Evolutionary conservation across 2,113 vertebrate genomes (phyloP).

Genomic region (Bostrychus sinensis): DNA sequence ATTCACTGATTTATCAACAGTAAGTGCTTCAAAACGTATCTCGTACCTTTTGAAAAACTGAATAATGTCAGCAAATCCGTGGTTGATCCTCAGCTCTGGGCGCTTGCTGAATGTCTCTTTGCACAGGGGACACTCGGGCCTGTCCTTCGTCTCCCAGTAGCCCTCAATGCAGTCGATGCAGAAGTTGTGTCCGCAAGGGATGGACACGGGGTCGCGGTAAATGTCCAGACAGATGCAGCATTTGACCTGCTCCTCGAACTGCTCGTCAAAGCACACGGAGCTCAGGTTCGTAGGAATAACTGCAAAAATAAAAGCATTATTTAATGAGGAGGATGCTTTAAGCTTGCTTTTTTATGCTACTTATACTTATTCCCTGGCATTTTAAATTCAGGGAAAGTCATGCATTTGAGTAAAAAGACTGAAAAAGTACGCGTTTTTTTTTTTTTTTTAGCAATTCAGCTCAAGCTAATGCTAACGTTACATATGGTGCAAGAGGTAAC

Average conservation of each 20-base stretch:
- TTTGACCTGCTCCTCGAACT: constrained; percentile 35
- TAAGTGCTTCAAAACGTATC: too few relatives aligned
- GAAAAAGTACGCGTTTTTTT: too few relatives aligned
- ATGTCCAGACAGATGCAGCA: constrained; percentile 70
- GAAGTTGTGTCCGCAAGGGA: constrained; percentile 54
- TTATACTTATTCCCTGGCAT: too few relatives aligned
- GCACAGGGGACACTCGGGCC: constrained; percentile 34
- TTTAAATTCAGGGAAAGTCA: too few relatives aligned
- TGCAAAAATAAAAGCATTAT: background rate
- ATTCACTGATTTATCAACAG: too few relatives aligned
- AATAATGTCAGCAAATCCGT: background rate
- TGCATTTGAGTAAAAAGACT: too few relatives aligned
- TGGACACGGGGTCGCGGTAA: constrained; percentile 38
- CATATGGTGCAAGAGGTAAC: too few relatives aligned
- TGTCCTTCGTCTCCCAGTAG: constrained; percentile 20
- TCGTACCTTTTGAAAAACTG: background rate
- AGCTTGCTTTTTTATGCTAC: too few relatives aligned
- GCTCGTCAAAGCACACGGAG: constrained; percentile 3
- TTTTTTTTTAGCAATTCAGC: too few relatives aligned
- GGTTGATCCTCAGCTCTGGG: background rate
- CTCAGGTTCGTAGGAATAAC: background rate
- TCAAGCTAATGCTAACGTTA: too few relatives aligned
- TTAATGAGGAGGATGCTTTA: too few relatives aligned
- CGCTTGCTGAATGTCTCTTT: constrained; percentile 18
- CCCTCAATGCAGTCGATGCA: constrained; percentile 38